Evolutionary conservation across 2,797 vertebrate genomes (phyloP), one percentile per base, ranked within the genome.

Genomic region (Anolis apletophallus): DNA sequence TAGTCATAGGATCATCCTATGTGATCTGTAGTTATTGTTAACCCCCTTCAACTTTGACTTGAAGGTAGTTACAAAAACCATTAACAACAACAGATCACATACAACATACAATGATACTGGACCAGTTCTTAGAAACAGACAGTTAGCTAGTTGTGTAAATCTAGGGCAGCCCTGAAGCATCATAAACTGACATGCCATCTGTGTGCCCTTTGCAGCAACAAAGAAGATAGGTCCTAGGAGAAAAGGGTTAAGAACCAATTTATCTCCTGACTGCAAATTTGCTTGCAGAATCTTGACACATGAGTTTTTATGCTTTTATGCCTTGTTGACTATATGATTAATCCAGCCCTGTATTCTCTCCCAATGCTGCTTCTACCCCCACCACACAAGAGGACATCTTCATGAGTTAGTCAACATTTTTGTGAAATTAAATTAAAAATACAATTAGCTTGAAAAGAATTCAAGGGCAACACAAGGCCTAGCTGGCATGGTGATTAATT

Each of bases 391-490:
- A 81, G 74, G 88, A 83, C 90, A 81, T 88, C 55, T 88, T 86
- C 80, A 1, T 0, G 64, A 90, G 84, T 78, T 81, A 61, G 85
- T 86, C 87, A 68, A 13, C 59, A 40, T 89, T 64, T 57, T 26
- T 54, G 80, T 88, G 89, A 89, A 86, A 84, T 89, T 90, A 94
- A 93, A 92, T 93, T 85, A 80, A 93, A 90, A 82, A 83, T 80
- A 87, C 81, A 78, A 90, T 86, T 17, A 92, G 79, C 0, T 7
- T 11, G 79, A 86, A 80, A 80, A 88, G 72, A 16, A 67, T 83
- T 88, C 80, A 90, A 36, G 91, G 89, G 82, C 78, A 87, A 87
- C 52, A 80, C 23, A 75, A 88, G 80, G 87, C 82, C 91, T 88
- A 69, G 67, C 12, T 93, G 90, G 88, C 87, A 11, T 0, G n/a